These are phyloP conservation scores for Drosophila lacicola DNA, from an alignment of 2,888 invertebrate genomes.

Conservation along the genomic window DNA sequence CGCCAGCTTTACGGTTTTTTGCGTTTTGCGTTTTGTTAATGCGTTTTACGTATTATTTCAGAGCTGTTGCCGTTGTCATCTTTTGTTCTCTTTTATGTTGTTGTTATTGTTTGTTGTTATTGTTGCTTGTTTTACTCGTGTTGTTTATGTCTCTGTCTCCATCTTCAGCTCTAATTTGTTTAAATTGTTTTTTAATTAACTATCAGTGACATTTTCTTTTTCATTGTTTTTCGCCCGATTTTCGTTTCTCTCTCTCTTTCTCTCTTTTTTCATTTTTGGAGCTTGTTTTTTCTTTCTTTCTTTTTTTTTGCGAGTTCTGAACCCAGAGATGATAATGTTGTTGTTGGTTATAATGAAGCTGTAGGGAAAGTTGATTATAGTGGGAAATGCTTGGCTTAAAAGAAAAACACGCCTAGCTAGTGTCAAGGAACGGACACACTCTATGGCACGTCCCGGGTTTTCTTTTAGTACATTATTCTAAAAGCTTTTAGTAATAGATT, in stretches of 20 bases:
- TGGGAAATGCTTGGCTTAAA: background rate
- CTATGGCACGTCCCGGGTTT: no score
- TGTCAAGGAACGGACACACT: no score
- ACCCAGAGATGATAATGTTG: conserved; percentile 25
- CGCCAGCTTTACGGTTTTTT: conserved; percentile 74
- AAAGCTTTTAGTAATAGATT: no score
- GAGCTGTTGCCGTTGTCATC: conserved; percentile 24
- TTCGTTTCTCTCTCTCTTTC: conserved; percentile 29
- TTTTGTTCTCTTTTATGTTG: conserved; percentile 25
- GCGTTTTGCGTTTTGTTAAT: conserved; percentile 58
- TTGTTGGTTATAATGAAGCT: conserved; percentile 51
- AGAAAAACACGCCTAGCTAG: no score
- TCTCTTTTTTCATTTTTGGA: background rate
- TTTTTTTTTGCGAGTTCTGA: conserved; percentile 33
- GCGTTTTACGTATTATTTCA: conserved; percentile 54
- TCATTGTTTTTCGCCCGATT: conserved; percentile 57
- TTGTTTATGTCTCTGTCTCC: conserved; percentile 24
- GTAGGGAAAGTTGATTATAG: conserved; percentile 56
- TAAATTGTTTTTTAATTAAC: conserved; percentile 81
- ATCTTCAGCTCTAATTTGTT: conserved; percentile 78
- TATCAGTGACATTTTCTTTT: conserved; percentile 76
- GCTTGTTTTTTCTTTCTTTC: conserved; percentile 4
- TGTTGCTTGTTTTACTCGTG: conserved; percentile 16
- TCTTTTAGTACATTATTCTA: no score
- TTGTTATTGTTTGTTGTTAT: background rate